Base-by-base conservation (phyloP, 1,140 invertebrate genomes). In the Melipona quadrifasciata region DNA sequence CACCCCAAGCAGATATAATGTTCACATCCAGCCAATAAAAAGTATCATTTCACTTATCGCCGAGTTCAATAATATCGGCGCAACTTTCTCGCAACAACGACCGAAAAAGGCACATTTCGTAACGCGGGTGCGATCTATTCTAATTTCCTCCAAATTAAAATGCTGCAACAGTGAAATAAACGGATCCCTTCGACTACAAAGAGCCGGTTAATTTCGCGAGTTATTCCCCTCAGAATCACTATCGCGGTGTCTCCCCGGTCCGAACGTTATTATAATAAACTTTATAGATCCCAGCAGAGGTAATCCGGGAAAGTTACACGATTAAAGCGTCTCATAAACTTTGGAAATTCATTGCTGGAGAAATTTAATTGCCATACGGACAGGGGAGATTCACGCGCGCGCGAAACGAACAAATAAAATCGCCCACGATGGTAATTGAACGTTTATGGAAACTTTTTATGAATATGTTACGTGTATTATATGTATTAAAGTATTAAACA, bases 271-370 rank as follows among this genome's bases (percentile, higher is more conserved):
- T 81, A 73, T n/a, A 21, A 81, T 64, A 73, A 64, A 73, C n/a
- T 73, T 61, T 21, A 19, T 24, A 57, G 57, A 64, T 24, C 19
- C 68, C 10, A 24, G 24, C 47, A 24, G 79, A 81, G 17, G 53
- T 64, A 11, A 70, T 19, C 6, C 21, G 17, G 70, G n/a, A 21
- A 81, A 47, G 61, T 61, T 61, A 61, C 34, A 19, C 61, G 39
- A 82, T 70, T 77, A 82, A 76, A 51, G n/a, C 3, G 11, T 55
- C 34, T 14, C 21, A 51, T 78, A 53, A 83, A 83, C n/a, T 58
- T 57, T 31, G 24, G 17, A 21, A 17, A 19, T 31, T 53, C 17
- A 31, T 10, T 4, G 24, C 24, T 55, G 27, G 24, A 53, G 64
- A 73, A 51, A 39, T 39, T 39, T 47, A 27, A 47, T 71, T 16